Percentiles rank a stretch among this genome's conserved stretches.
phyloP scores from a whole-genome alignment of 2,113 vertebrate genomes.

The Phalacrocorax brasilianus region DNA sequence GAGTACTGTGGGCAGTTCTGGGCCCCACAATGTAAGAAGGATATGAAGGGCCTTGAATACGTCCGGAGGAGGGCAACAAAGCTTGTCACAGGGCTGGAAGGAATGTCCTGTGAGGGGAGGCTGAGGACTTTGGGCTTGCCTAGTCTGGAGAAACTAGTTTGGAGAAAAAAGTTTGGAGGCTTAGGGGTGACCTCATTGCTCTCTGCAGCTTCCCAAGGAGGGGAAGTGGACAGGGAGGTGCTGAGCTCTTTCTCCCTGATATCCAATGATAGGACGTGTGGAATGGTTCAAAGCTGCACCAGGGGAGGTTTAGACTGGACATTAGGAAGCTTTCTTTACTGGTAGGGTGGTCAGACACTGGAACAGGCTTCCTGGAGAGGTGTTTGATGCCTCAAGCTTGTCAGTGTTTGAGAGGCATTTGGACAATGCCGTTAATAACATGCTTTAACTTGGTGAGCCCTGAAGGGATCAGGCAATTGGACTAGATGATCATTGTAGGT shows the following conservation, averaged over 20 bases:
- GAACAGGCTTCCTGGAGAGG: background rate
- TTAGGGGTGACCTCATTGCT: background rate
- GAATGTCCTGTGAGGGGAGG: background rate
- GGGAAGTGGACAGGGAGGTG: background rate
- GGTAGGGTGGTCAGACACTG: background rate
- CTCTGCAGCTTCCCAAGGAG: background rate
- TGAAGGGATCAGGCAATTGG: background rate
- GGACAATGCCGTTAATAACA: background rate
- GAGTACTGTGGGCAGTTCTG: background rate
- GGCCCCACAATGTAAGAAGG: background rate
- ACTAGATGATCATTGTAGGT: background rate
- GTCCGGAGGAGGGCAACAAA: background rate
- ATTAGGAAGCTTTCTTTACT: background rate
- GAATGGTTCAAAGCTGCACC: background rate
- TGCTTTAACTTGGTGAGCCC: background rate
- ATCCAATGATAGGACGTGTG: background rate
- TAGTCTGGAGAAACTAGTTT: background rate
- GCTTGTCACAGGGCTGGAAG: background rate
- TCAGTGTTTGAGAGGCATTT: background rate
- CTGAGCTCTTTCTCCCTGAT: background rate
- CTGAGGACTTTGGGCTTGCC: background rate
- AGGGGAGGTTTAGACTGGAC: background rate
- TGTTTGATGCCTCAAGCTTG: background rate
- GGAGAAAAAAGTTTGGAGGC: background rate
- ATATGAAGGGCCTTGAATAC: background rate